Evolutionary conservation across 1,140 invertebrate species (phyloP), one percentile per base, ranked within the genome.

Genomic region (Centruroides vittatus): DNA sequence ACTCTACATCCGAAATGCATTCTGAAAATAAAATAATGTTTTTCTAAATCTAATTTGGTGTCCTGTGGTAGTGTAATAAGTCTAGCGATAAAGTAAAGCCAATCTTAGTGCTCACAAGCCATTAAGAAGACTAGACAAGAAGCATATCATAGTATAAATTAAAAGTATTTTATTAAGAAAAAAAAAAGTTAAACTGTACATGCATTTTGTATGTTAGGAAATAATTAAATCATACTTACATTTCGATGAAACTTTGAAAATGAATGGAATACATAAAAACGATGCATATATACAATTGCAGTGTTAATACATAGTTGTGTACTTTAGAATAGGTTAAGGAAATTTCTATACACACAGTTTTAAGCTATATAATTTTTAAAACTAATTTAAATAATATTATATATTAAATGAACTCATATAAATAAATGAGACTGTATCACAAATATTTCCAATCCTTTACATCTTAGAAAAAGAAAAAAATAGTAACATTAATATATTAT

Each of bases 271-370:
- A 94, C 89, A 74, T 94, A 98, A 76, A 98, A 98, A 35, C 93
- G 79, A 73, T 97, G 93, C 92, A 98, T 95, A 70, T 96, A 98
- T n/a, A 97, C 93, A 68, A 96, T 96, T 47, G 89, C 90, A 61
- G 91, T 93, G 73, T 93, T 93, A 69, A 93, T 93, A 73, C 89
- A 93, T 73, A 93, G 76, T 76, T 93, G 89, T 35, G 84, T 86
- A 67, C 87, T 90, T 75, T 64, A 52, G 34, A 62, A 11, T 1
- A 54, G 61, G 68, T 73, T 70, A 72, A 72, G 70, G 66, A 67
- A 61, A 55, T 13, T 51, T 34, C 60, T 23, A 62, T n/a, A 55
- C n/a, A n/a, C n/a, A n/a, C 34, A 34, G 49, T 34, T 34, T n/a
- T 34, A 51, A 2, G 34, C 49, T 34, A 51, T n/a, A 51, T 12